Evolutionary conservation across 2,888 invertebrate species (phyloP).

Genomic region (Zaprionus lineosus): DNA sequence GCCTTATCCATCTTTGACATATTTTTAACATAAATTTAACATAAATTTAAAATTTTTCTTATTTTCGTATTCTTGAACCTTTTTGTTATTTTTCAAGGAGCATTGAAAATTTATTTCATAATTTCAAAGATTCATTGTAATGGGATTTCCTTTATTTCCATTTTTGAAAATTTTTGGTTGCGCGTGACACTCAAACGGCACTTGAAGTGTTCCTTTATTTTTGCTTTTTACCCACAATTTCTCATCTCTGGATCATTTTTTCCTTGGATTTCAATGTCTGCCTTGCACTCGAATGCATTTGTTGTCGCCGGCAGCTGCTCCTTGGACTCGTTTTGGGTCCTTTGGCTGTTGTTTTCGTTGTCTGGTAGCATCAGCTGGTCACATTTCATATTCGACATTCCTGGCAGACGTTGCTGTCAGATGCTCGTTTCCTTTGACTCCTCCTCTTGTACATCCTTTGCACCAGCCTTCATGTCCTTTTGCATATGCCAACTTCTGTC

Average conservation of each 20-base stretch:
- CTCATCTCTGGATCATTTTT: slow-evolving; percentile 14
- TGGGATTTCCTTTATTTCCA: too few species aligned
- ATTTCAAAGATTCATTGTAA: too few species aligned
- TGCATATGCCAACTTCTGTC: slow-evolving; percentile 34
- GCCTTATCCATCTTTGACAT: too few species aligned
- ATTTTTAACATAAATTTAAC: too few species aligned
- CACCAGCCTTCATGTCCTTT: too few species aligned
- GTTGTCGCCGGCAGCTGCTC: slow-evolving; percentile 28
- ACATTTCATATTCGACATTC: slow-evolving; percentile 67
- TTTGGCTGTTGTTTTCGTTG: slow-evolving; percentile 25
- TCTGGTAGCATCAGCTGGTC: slow-evolving; percentile 56
- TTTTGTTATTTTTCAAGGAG: too few species aligned
- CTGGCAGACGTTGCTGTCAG: slow-evolving; percentile 33
- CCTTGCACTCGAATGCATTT: slow-evolving; percentile 32
- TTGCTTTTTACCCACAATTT: slow-evolving; percentile 47
- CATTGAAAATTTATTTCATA: too few species aligned
- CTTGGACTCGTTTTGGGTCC: too few species aligned
- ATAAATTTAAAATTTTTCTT: too few species aligned
- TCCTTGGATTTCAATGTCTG: slow-evolving; percentile 11
- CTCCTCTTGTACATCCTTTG: slow-evolving; percentile 1
- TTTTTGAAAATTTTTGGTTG: slow-evolving; percentile 10
- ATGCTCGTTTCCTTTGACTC: slow-evolving; percentile 44
- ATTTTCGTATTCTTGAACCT: too few species aligned
- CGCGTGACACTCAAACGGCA: slow-evolving; percentile 10
- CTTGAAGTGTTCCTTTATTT: slow-evolving; percentile 41